Evolutionary conservation across 2,888 invertebrate genomes (phyloP).

Genomic region (Eudasyphora cyanicolor): DNA sequence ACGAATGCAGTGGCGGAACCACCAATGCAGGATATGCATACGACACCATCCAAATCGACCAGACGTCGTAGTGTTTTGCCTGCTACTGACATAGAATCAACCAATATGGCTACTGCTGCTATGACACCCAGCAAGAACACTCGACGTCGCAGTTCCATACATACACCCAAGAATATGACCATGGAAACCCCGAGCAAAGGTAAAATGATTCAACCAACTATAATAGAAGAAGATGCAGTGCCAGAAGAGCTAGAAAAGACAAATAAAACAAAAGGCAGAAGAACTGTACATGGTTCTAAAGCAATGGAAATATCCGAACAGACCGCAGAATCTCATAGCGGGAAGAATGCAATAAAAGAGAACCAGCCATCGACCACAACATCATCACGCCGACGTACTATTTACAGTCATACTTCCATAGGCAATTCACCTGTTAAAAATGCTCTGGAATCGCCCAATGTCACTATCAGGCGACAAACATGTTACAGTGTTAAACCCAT

Average conservation of each 20-base stretch:
- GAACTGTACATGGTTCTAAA: constrained; percentile 65
- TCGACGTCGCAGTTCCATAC: constrained; percentile 70
- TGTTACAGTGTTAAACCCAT: constrained; percentile 46
- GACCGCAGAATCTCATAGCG: not conserved
- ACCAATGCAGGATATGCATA: not conserved
- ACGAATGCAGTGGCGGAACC: not conserved
- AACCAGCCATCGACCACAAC: constrained; percentile 30
- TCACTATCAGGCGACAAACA: constrained; percentile 35
- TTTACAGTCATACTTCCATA: constrained; percentile 62
- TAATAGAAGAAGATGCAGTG: constrained; percentile 54
- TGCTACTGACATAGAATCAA: constrained; percentile 37
- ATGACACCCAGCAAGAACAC: constrained; percentile 52
- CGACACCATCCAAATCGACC: not conserved
- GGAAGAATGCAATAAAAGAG: constrained; percentile 38
- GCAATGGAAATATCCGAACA: constrained; percentile 64
- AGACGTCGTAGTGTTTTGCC: constrained; percentile 52
- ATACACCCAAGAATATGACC: constrained; percentile 54
- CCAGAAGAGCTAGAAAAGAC: not conserved
- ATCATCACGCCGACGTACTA: constrained; percentile 63
- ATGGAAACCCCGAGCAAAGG: constrained; percentile 30
- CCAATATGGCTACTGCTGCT: constrained; percentile 43
- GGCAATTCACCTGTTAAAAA: constrained; percentile 46
- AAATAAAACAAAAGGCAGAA: constrained; percentile 35
- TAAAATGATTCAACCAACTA: constrained; percentile 41
- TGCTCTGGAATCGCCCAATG: not conserved